These are phyloP conservation scores for Agrilus cyanescens DNA, from an alignment of 2,888 invertebrate species.

Conservation along the genomic window DNA sequence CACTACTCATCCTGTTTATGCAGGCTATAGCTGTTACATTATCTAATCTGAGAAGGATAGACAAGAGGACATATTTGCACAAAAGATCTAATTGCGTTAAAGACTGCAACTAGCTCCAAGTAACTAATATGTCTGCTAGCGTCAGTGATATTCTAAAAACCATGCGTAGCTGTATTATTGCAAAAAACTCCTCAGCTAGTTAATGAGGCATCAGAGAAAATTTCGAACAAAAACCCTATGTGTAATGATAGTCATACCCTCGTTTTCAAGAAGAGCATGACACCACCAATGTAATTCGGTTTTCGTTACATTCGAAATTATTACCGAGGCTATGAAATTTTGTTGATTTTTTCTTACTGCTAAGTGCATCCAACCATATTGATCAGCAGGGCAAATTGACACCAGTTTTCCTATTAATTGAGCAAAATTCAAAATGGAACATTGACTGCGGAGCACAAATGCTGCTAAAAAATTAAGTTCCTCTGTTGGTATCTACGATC, in stretches of 20 bases:
- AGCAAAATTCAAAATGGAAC: slow-evolving; percentile 8
- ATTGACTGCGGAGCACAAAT: slow-evolving; percentile 5
- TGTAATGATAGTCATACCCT: neutral
- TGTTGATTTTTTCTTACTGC: slow-evolving; percentile 6
- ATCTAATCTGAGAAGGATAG: slow-evolving; percentile 12
- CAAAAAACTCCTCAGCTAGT: no score
- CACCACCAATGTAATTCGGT: slow-evolving; percentile 12
- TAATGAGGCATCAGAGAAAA: no score
- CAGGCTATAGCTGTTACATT: slow-evolving; percentile 11
- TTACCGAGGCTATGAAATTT: slow-evolving; percentile 7
- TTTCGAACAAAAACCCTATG: slow-evolving; percentile 6
- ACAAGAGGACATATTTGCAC: no score
- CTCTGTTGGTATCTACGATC: no score
- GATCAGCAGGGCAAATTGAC: slow-evolving; percentile 10
- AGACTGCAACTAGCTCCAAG: no score
- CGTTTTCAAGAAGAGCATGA: slow-evolving; percentile 2
- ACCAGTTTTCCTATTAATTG: no score
- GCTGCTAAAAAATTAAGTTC: no score
- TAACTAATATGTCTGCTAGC: no score
- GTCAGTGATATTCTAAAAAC: no score
- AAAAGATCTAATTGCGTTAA: no score
- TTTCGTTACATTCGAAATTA: slow-evolving; percentile 1
- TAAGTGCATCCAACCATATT: slow-evolving; percentile 11
- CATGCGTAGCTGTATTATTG: no score
- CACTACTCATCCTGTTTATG: slow-evolving; percentile 14